Base-by-base conservation (phyloP, 2,888 invertebrate species). In the Therioaphis trifolii region DNA sequence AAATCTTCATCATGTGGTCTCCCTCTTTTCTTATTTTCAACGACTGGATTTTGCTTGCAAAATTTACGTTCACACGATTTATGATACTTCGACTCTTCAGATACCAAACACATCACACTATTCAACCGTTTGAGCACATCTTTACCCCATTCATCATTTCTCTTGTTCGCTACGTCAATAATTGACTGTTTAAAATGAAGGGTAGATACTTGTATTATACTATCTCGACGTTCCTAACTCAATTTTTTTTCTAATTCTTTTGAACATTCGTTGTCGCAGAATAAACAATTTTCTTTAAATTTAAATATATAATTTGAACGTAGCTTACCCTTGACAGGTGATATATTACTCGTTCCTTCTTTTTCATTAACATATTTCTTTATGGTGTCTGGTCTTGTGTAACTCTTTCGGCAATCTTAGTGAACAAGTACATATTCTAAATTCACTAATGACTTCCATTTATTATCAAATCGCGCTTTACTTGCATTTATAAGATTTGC, bases 381-480 rank as follows among this genome's bases (percentile, higher is more conserved):
- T 35, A 68, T 40, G 29, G 68, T 68, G n/a, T 68, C 35, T 35
- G 68, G 68, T 40, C 68, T 29, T 68, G 68, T 68, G 21, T 69
- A 69, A 24, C 21, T 69, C 24, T 69, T 69, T 21, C 69, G 43
- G 24, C 69, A 69, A 63, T n/a, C n/a, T n/a, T n/a, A n/a, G n/a
- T n/a, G n/a, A n/a, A n/a, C n/a, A n/a, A 14, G 46, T 52, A 72
- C 29, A 72, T 29, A 52, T 72, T 72, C 49, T 72, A 72, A 27
- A 52, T 5, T 5, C 4, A 52, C 27, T 72, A 72, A 72, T 0
- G 14, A 72, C 52, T 72, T 52, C 72, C 72, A 72, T 72, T 72
- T 72, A 52, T 72, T 29, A n/a, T 72, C 72, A n/a, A n/a, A n/a
- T 52, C 72, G 72, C 15, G 18, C 12, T 72, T 72, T 72, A 72